Conservation (phyloP, 1,140 invertebrate genomes). For the Drosophila lacertosa region DNA sequence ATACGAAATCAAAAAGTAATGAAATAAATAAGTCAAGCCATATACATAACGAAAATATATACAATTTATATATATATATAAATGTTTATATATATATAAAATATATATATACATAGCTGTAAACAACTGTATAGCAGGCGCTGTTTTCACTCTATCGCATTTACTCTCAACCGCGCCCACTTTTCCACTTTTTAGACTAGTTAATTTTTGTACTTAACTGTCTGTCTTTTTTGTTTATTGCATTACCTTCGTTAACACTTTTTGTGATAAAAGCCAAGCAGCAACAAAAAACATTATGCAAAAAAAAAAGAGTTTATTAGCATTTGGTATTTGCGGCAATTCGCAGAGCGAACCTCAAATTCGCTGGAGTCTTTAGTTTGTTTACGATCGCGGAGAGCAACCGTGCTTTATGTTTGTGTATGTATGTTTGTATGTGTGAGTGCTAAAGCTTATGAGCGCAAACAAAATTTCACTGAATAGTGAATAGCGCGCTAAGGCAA, state of each 20-base stretch:
- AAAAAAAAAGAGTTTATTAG: too few relatives aligned
- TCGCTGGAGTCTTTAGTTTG: too few relatives aligned
- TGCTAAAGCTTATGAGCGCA: too few relatives aligned
- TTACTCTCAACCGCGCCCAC: neutral
- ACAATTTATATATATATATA: constrained; percentile 25
- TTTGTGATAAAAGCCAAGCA: constrained; percentile 28
- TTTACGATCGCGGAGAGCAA: too few relatives aligned
- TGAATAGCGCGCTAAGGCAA: too few relatives aligned
- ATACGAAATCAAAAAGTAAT: constrained; percentile 32
- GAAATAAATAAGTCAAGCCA: constrained; percentile 14
- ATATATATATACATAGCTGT: constrained; percentile 1
- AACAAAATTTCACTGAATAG: too few relatives aligned
- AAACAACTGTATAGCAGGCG: constrained; percentile 23
- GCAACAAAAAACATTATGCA: neutral
- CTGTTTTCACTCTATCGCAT: constrained; percentile 6
- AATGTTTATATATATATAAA: constrained; percentile 6
- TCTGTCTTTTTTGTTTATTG: neutral
- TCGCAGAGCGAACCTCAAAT: too few relatives aligned
- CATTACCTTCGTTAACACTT: constrained; percentile 1
- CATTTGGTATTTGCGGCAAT: too few relatives aligned
- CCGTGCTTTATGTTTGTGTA: too few relatives aligned
- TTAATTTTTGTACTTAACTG: neutral
- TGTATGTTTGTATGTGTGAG: too few relatives aligned
- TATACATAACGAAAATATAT: constrained; percentile 22
- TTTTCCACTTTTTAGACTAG: neutral